phyloP scores from a whole-genome alignment of 2,797 vertebrate species.

The Microctenopoma stevenorrisi region DNA sequence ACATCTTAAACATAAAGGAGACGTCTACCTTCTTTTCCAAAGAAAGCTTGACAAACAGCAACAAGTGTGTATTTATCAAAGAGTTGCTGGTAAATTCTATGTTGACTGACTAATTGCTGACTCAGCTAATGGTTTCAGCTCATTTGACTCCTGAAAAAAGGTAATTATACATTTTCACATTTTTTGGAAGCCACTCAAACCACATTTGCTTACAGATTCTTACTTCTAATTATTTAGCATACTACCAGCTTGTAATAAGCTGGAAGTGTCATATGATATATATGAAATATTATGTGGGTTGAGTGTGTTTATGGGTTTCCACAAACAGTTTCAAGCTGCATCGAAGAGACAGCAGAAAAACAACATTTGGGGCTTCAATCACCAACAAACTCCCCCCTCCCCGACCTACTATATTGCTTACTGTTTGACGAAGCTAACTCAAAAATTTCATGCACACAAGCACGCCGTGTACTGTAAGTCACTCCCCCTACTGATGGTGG shows the following conservation, averaged over 20 bases:
- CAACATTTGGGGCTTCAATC: constrained; percentile 26
- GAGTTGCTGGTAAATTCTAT: background rate
- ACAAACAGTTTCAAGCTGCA: constrained; percentile 49
- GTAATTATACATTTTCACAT: background rate
- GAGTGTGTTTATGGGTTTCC: constrained; percentile 51
- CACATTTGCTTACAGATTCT: constrained; percentile 28
- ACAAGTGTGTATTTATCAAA: background rate
- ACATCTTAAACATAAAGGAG: background rate
- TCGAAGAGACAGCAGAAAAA: constrained; percentile 36
- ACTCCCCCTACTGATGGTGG: constrained; percentile 68
- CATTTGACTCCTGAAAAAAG: background rate
- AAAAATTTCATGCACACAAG: constrained; percentile 47
- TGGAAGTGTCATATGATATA: constrained; percentile 7
- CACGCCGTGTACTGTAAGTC: constrained; percentile 54
- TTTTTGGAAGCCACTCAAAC: background rate
- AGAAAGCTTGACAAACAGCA: background rate
- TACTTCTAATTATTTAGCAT: constrained; percentile 18
- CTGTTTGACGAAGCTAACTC: constrained; percentile 51
- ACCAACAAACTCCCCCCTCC: constrained; percentile 27
- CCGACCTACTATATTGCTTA: constrained; percentile 18
- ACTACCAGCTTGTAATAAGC: constrained; percentile 20
- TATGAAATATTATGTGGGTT: constrained; percentile 34
- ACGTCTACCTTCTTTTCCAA: too few species aligned
- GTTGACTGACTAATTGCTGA: background rate
- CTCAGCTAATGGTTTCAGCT: background rate